A percentile compares a stretch with the other conserved stretches of the same genome.
These are phyloP conservation scores for Watersipora subatra DNA, from an alignment of 1,140 invertebrate genomes.

Conservation along the genomic window DNA sequence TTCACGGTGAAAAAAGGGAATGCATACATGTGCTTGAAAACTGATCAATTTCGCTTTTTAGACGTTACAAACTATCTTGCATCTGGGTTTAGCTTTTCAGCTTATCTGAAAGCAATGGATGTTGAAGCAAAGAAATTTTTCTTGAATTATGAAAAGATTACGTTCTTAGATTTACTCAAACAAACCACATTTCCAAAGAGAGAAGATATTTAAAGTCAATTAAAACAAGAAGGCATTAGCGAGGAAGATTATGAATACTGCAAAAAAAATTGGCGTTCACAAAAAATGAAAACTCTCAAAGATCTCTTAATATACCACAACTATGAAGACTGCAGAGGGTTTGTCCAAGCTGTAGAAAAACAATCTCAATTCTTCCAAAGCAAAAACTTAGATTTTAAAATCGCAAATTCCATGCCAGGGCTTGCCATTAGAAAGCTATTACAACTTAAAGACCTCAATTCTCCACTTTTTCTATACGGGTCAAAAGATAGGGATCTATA, in stretches of 20 bases:
- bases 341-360: constrained; percentile 12
- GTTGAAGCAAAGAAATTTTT: constrained; percentile 13
- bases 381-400: constrained; percentile 15
- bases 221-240: constrained; percentile 10
- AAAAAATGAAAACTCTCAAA: constrained; percentile 11
- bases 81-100: constrained; percentile 10
- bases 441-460: not conserved
- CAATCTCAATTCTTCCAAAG: constrained; percentile 9
- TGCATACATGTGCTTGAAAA: constrained; percentile 10
- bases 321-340: constrained; percentile 11
- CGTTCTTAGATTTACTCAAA: constrained; percentile 8
- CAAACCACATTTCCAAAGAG: constrained; percentile 5
- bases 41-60: constrained; percentile 12
- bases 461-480: constrained; percentile 1
- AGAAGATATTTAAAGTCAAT: constrained; percentile 8
- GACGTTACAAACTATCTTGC: constrained; percentile 14
- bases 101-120: constrained; percentile 15
- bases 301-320: constrained; percentile 17
- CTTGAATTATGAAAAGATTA: constrained; percentile 16
- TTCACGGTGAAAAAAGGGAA: constrained; percentile 16
- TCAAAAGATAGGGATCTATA: not conserved
- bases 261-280: constrained; percentile 11
- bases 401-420: constrained; percentile 11
- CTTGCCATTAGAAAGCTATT: constrained; percentile 13
- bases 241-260: constrained; percentile 12